A percentile compares a stretch with the other conserved stretches of the same genome.
phyloP scores from a whole-genome alignment of 2,888 invertebrate genomes.

The Sceliomorpha sp. region DNA sequence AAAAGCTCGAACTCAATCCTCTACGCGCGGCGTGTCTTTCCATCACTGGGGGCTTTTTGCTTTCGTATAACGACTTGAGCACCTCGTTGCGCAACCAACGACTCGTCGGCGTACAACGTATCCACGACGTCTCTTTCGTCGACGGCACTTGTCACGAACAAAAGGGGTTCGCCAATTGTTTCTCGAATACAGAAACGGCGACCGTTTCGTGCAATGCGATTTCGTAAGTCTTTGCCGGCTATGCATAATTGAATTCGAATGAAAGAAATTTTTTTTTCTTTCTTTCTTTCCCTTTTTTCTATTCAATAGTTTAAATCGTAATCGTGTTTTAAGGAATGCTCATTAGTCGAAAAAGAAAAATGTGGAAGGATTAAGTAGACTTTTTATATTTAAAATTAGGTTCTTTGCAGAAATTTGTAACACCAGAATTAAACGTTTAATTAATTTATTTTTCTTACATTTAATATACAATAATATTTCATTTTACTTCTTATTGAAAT shows the following conservation, averaged over 20 bases:
- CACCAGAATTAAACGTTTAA: too few relatives aligned
- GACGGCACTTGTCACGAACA: conserved; percentile 40
- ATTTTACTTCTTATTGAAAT: too few relatives aligned
- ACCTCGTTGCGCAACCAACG: conserved; percentile 34
- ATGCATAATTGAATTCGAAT: conserved; percentile 20
- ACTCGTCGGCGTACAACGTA: conserved; percentile 21
- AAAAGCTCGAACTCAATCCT: conserved; percentile 29
- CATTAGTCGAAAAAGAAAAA: too few relatives aligned
- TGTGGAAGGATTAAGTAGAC: too few relatives aligned
- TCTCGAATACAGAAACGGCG: conserved; percentile 28
- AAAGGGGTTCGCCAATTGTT: conserved; percentile 36
- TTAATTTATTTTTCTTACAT: too few relatives aligned
- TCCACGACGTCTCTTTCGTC: conserved; percentile 26
- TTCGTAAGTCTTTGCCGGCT: conserved; percentile 11
- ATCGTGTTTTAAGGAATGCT: too few relatives aligned
- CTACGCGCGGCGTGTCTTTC: conserved; percentile 29
- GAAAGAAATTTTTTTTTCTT: too few relatives aligned
- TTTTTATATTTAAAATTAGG: too few relatives aligned
- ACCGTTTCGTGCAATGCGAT: conserved; percentile 5
- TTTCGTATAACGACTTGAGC: conserved; percentile 36
- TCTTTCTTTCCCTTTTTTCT: too few relatives aligned
- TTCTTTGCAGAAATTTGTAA: too few relatives aligned
- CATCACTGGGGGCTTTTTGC: conserved; percentile 45
- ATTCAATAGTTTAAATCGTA: too few relatives aligned
- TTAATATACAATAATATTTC: too few relatives aligned